phyloP scores from a whole-genome alignment of 2,888 invertebrate genomes.

The Harpagoxenus sublaevis region DNA sequence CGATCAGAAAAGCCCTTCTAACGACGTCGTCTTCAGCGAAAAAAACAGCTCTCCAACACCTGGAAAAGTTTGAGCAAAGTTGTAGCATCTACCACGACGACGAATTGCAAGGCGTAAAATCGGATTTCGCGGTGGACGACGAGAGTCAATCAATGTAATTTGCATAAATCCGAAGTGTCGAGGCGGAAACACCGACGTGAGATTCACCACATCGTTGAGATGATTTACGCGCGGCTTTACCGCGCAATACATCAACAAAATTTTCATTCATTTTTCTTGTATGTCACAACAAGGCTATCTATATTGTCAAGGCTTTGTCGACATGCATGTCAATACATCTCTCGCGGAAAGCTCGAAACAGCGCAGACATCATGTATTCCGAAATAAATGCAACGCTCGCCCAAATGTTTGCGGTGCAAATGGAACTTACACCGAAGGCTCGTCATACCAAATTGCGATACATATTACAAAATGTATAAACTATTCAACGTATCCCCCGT shows the following conservation, averaged over 20 bases:
- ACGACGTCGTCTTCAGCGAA: slow-evolving; percentile 18
- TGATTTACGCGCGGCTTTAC: slow-evolving; percentile 29
- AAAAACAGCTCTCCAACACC: background rate
- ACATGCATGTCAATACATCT: slow-evolving; percentile 29
- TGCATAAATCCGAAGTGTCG: slow-evolving; percentile 49
- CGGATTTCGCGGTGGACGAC: slow-evolving; percentile 30
- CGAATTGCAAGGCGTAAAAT: slow-evolving; percentile 24
- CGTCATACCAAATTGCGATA: slow-evolving; percentile 33
- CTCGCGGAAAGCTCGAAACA: background rate
- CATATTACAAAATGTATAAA: slow-evolving; percentile 18
- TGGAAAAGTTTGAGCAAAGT: slow-evolving; percentile 13
- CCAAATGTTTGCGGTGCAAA: slow-evolving; percentile 39
- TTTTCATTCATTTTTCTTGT: slow-evolving; percentile 36
- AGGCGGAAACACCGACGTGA: slow-evolving; percentile 29
- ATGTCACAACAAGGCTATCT: slow-evolving; percentile 30
- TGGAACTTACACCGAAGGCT: slow-evolving; percentile 36
- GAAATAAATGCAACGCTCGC: slow-evolving; percentile 32
- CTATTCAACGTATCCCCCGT: slow-evolving; percentile 13
- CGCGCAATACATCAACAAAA: slow-evolving; percentile 34
- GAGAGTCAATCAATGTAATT: slow-evolving; percentile 53
- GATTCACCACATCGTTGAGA: slow-evolving; percentile 29
- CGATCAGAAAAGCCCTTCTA: slow-evolving; percentile 50
- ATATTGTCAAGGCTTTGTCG: slow-evolving; percentile 35
- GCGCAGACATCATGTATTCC: background rate
- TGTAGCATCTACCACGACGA: background rate